Base-by-base conservation (phyloP, 2,113 vertebrate genomes). In the Zootoca vivipara region DNA sequence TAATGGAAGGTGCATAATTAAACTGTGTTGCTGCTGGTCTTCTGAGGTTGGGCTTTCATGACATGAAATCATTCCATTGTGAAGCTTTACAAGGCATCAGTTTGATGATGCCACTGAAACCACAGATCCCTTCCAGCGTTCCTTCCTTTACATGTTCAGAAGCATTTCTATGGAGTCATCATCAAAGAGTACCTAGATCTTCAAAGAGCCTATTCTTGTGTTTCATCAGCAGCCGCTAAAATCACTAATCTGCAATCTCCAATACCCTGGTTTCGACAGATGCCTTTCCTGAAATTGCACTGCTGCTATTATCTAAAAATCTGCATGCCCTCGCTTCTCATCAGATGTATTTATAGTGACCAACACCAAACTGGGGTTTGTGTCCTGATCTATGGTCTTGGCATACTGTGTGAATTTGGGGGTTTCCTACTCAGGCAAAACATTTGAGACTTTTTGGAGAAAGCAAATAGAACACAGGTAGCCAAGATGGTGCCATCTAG, bases 1-100 rank as follows among this genome's bases (percentile, higher is more conserved):
- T 79, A 91, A 87, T 90, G 78, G 90, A 78, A 85, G 16, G n/a
- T 3, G 7, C 3, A 5, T 78, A 87, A 92, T 90, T 91, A 78
- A 67, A 40, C 28, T 72, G 42, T n/a, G 5, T 67, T 89, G 10
- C 30, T 78, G 4, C 0, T 4, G 64, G 30, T 6, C 30, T 74
- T 90, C 87, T 90, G 40, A 6, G 46, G 42, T 81, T 91, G 73
- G 46, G 5, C 30, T 93, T 94, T 30, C 56, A 38, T 35, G 0
- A 0, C 38, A 5, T 67, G 75, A 74, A 62, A 13, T n/a, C 40
- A 90, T 72, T 35, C 56, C 40, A 18, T 77, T 83, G 26, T 82
- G 28, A 52, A 83, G 73, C 86, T 88, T 86, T 67, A 82, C 38
- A 89, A 7, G 46, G 83, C 85, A 70, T 77, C 2, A 1, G 74